These are phyloP conservation scores for Chiloscyllium plagiosum DNA, from an alignment of 2,113 vertebrate species.

Conservation along the genomic window DNA sequence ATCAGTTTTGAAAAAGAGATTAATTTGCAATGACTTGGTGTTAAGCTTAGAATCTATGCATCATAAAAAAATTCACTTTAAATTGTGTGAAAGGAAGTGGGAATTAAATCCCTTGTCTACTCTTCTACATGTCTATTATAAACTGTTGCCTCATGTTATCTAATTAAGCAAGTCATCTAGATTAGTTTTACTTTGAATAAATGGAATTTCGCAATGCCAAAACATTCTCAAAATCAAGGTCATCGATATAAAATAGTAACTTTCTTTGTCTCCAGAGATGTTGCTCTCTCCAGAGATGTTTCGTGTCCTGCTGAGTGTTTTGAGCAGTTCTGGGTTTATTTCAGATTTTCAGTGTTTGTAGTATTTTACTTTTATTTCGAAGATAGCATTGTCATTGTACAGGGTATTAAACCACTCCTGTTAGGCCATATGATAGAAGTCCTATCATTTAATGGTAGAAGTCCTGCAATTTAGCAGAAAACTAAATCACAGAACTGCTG, in stretches of 20 bases:
- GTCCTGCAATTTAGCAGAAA: neutral
- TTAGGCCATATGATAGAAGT: neutral
- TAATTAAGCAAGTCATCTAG: neutral
- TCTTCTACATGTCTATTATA: neutral
- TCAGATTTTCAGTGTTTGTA: neutral
- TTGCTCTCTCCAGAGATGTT: neutral
- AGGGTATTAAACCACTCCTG: neutral
- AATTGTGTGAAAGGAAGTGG: neutral
- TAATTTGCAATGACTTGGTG: neutral
- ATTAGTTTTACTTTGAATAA: neutral
- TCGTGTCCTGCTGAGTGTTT: neutral
- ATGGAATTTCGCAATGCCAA: neutral
- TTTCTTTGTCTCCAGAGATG: neutral
- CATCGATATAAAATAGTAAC: neutral
- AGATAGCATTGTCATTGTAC: neutral
- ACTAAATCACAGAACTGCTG: neutral
- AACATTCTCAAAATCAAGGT: neutral
- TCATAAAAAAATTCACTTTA: neutral
- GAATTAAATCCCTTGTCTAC: neutral
- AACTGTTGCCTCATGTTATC: neutral
- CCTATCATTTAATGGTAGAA: neutral
- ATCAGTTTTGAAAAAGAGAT: neutral
- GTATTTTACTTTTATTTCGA: neutral
- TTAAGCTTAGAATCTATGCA: neutral
- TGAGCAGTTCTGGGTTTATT: neutral